Conservation (phyloP, 2,113 vertebrate species). For the Colistium nudipinnis region DNA sequence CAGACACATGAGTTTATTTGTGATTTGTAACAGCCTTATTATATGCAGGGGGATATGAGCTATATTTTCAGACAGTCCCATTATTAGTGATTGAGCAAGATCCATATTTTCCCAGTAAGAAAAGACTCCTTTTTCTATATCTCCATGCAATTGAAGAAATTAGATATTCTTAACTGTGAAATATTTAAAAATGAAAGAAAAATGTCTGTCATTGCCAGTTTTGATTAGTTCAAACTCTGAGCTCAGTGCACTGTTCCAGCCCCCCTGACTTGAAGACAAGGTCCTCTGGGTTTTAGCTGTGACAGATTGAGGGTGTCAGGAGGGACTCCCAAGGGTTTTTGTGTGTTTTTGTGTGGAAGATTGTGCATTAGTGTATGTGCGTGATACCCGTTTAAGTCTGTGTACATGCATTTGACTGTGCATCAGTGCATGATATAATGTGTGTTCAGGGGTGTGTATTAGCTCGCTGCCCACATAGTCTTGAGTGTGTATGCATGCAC, state of each 20-base stretch:
- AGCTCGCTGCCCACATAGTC: background rate
- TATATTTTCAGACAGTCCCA: too few species aligned
- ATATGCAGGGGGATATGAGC: constrained; percentile 10
- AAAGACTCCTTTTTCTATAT: constrained; percentile 37
- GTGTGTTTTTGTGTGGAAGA: constrained; percentile 15
- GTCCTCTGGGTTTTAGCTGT: constrained; percentile 69
- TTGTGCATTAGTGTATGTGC: background rate
- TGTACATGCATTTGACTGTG: constrained; percentile 36
- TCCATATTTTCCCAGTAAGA: constrained; percentile 35
- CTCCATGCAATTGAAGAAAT: constrained; percentile 46
- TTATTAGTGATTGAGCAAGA: constrained; percentile 50
- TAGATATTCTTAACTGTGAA: constrained; percentile 57
- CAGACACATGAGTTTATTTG: constrained; percentile 14
- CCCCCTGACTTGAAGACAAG: constrained; percentile 55
- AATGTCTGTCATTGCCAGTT: constrained; percentile 60
- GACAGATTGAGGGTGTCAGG: constrained; percentile 77
- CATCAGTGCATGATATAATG: constrained; percentile 33
- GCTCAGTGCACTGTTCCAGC: constrained; percentile 58
- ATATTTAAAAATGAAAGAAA: constrained; percentile 50
- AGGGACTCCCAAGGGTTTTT: constrained; percentile 56
- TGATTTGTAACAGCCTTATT: constrained; percentile 15
- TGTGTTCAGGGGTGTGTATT: constrained; percentile 31
- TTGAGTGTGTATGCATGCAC: constrained; percentile 11
- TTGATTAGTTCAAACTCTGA: constrained; percentile 69
- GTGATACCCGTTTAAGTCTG: constrained; percentile 10